phyloP scores from a whole-genome alignment of 2,113 vertebrate species.

The Hylia prasina region DNA sequence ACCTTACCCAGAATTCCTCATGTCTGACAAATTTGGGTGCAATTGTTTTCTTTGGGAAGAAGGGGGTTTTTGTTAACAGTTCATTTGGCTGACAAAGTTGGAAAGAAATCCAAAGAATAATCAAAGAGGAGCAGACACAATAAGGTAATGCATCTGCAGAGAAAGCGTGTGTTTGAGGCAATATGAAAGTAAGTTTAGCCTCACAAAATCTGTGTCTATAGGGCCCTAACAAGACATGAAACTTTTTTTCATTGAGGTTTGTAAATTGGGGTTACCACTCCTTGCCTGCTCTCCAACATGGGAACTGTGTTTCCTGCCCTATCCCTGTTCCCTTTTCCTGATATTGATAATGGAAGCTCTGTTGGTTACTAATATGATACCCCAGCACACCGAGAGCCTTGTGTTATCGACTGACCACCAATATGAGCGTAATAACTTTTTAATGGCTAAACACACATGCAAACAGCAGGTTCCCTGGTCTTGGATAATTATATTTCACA shows the following conservation, averaged over 20 bases:
- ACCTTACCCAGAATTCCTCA: neutral
- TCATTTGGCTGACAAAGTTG: neutral
- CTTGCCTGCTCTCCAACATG: neutral
- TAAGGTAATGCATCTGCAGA: neutral
- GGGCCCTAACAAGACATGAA: neutral
- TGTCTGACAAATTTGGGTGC: neutral
- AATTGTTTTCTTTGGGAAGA: neutral
- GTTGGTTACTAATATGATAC: neutral
- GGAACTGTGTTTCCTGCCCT: neutral
- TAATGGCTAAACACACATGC: neutral
- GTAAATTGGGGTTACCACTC: neutral
- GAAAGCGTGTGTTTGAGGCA: neutral
- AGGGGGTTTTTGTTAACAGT: neutral
- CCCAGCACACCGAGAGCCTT: neutral
- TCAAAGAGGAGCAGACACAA: neutral
- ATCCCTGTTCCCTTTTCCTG: neutral
- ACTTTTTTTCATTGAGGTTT: neutral
- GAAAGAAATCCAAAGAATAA: neutral
- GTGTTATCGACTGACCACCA: neutral
- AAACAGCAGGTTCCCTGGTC: neutral
- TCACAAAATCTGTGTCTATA: neutral
- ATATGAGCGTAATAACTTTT: neutral
- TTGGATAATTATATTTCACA: neutral
- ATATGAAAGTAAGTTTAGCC: neutral
- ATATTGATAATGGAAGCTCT: neutral